Conservation (phyloP, 2,888 invertebrate genomes). For the Dermolepida albohirtum region DNA sequence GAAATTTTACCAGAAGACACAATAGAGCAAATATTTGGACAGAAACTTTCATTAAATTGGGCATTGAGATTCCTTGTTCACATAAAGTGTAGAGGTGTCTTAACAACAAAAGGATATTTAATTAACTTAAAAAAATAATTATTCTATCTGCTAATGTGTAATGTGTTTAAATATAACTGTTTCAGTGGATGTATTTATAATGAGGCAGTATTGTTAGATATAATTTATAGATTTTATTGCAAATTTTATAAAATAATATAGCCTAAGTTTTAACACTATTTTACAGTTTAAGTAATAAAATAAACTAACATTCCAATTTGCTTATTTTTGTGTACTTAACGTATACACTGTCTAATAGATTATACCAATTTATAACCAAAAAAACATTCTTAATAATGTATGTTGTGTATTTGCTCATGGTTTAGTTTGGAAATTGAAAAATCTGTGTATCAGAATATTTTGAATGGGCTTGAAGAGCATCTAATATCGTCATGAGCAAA, state of each 20-base stretch:
- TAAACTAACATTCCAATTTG: conserved; percentile 23
- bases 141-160: conserved; percentile 5
- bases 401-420: too few species aligned
- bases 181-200: conserved; percentile 4
- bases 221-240: conserved; percentile 22
- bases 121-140: conserved; percentile 62
- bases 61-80: conserved; percentile 88
- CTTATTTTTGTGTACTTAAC: too few species aligned
- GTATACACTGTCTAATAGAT: too few species aligned
- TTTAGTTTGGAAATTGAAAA: too few species aligned
- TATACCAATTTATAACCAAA: too few species aligned
- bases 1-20: conserved; percentile 70
- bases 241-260: conserved; percentile 13
- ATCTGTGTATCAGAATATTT: too few species aligned
- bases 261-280: conserved; percentile 18
- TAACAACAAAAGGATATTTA: conserved; percentile 91
- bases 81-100: conserved; percentile 90
- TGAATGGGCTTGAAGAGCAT: too few species aligned
- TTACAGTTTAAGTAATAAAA: conserved; percentile 11
- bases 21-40: conserved; percentile 70
- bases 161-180: conserved; percentile 14
- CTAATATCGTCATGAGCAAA: too few species aligned
- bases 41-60: conserved; percentile 74
- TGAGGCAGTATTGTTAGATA: conserved; percentile 37
- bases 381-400: too few species aligned